phyloP scores from a whole-genome alignment of 1,140 invertebrate genomes.

The Saxidomus purpurata region DNA sequence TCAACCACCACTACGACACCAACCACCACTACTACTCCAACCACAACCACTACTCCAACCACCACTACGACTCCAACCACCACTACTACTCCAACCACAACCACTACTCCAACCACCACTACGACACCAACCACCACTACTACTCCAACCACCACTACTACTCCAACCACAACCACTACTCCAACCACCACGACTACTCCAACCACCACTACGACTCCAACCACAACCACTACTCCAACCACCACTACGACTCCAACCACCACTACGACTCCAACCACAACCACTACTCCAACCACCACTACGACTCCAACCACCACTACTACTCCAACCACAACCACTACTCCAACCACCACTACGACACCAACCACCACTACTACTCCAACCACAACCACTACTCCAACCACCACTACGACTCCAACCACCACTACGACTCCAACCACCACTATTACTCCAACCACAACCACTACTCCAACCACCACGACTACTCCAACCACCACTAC shows the following conservation, averaged over 20 bases:
- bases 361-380: not conserved
- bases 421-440: not conserved
- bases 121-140: not conserved
- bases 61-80: not conserved
- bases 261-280: not conserved
- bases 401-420: not conserved
- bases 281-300: not conserved
- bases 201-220: not conserved
- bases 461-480: not conserved
- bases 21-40: not conserved
- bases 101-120: not conserved
- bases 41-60: not conserved
- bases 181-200: not conserved
- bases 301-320: constrained; percentile 1
- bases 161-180: not conserved
- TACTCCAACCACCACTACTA: not conserved
- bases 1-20: not conserved
- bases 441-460: not conserved
- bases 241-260: not conserved
- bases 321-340: not conserved
- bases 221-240: not conserved
- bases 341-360: not conserved
- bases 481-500: not conserved
- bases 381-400: not conserved
- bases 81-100: not conserved